Conservation (phyloP, 2,888 invertebrate species). For the Bhutanitis thaidina region DNA sequence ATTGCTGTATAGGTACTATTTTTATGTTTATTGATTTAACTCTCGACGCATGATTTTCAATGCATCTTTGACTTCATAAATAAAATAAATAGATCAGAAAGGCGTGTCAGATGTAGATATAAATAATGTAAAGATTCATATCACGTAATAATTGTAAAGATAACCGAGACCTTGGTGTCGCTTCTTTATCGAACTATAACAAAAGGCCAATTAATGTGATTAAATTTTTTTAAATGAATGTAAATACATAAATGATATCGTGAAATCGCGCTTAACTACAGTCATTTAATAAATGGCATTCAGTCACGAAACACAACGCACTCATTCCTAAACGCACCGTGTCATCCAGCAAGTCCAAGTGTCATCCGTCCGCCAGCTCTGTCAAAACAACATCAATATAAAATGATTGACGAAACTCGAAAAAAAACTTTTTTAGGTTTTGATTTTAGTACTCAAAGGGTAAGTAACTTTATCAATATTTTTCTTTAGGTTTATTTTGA, state of each 20-base stretch:
- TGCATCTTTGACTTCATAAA: no score
- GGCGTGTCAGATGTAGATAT: background rate
- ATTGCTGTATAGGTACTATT: no score
- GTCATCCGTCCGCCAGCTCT: slow-evolving; percentile 34
- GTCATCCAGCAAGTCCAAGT: slow-evolving; percentile 34
- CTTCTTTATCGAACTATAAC: slow-evolving; percentile 36
- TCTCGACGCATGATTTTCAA: no score
- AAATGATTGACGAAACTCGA: slow-evolving; percentile 60
- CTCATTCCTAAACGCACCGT: slow-evolving; percentile 29
- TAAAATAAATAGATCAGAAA: no score
- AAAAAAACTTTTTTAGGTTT: slow-evolving; percentile 86
- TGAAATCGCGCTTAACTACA: slow-evolving; percentile 41
- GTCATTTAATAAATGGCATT: slow-evolving; percentile 36
- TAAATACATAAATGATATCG: slow-evolving; percentile 44
- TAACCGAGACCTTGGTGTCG: slow-evolving; percentile 29
- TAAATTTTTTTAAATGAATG: slow-evolving; percentile 33
- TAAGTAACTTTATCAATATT: slow-evolving; percentile 48
- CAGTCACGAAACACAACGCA: slow-evolving; percentile 40
- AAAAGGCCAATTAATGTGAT: slow-evolving; percentile 34
- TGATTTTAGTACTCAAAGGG: slow-evolving; percentile 94
- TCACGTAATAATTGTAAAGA: slow-evolving; percentile 25
- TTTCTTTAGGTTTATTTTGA: no score
- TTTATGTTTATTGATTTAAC: no score
- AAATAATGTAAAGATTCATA: background rate
- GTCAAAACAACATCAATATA: slow-evolving; percentile 48